Conservation (phyloP, 2,888 invertebrate genomes). For the Asteroscopus sphinx region DNA sequence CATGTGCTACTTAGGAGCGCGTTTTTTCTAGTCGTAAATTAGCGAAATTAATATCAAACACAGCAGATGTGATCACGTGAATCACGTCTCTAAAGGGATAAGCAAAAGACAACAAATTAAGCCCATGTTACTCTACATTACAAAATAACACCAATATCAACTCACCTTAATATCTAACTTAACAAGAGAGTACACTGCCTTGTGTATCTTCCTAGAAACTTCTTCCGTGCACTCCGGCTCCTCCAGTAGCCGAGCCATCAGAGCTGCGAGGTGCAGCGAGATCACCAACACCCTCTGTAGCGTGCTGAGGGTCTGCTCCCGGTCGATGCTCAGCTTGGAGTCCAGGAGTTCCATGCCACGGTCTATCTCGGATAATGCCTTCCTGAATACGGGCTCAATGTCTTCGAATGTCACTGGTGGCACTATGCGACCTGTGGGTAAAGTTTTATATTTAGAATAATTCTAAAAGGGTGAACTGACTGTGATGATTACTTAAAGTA, state of each 20-base stretch:
- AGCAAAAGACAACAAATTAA: too few species aligned
- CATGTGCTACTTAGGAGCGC: too few species aligned
- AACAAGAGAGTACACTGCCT: conserved; percentile 94
- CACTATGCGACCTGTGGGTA: conserved; percentile 90
- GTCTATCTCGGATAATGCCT: conserved; percentile 94
- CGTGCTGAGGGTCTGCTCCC: conserved; percentile 92
- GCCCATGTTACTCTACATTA: neutral
- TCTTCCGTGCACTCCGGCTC: conserved; percentile 87
- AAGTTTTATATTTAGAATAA: neutral
- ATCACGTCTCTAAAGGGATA: too few species aligned
- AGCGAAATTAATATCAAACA: too few species aligned
- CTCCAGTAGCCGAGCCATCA: conserved; percentile 92
- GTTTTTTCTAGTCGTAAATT: too few species aligned
- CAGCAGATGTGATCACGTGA: too few species aligned
- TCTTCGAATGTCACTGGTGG: conserved; percentile 95
- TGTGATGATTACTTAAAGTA: too few species aligned
- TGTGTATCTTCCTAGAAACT: conserved; percentile 91
- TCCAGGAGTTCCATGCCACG: conserved; percentile 91
- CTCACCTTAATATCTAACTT: conserved; percentile 92
- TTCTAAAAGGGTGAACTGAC: too few species aligned
- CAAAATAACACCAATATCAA: neutral
- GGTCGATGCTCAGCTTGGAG: conserved; percentile 90
- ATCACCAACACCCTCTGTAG: conserved; percentile 96
- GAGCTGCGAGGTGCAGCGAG: conserved; percentile 94
- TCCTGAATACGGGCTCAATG: conserved; percentile 94